Evolutionary conservation across 2,888 invertebrate species (phyloP).

Genomic region (Orthosia gothica): DNA sequence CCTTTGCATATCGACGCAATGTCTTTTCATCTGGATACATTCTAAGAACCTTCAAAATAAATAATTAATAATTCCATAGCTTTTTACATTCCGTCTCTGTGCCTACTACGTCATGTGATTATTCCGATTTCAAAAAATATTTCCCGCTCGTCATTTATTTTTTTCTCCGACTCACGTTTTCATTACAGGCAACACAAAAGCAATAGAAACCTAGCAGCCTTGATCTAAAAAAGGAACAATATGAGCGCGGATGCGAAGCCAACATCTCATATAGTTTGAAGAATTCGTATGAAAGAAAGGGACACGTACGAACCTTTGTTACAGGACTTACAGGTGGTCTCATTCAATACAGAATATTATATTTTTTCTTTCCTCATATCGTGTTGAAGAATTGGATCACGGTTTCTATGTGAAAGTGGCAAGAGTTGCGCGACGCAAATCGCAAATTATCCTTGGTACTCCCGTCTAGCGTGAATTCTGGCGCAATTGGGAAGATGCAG

Average conservation of each 20-base stretch:
- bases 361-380: constrained; percentile 9
- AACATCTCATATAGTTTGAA: constrained; percentile 33
- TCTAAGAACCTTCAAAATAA: neutral
- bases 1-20: neutral
- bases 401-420: constrained; percentile 80
- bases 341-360: constrained; percentile 20
- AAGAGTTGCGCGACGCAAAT: constrained; percentile 79
- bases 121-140: neutral
- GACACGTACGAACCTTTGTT: constrained; percentile 29
- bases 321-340: constrained; percentile 33
- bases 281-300: constrained; percentile 31
- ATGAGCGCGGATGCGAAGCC: constrained; percentile 25
- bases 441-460: constrained; percentile 88
- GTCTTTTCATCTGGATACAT: neutral
- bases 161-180: constrained; percentile 3
- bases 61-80: neutral
- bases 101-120: neutral
- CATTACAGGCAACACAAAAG: constrained; percentile 39
- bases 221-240: constrained; percentile 51
- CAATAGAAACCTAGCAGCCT: constrained; percentile 26
- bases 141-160: constrained; percentile 4
- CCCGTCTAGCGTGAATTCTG: constrained; percentile 65
- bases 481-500: constrained; percentile 48
- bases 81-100: too few relatives aligned
- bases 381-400: constrained; percentile 61